phyloP scores from a whole-genome alignment of 2,113 vertebrate genomes.

The Tachuris rubrigastra region DNA sequence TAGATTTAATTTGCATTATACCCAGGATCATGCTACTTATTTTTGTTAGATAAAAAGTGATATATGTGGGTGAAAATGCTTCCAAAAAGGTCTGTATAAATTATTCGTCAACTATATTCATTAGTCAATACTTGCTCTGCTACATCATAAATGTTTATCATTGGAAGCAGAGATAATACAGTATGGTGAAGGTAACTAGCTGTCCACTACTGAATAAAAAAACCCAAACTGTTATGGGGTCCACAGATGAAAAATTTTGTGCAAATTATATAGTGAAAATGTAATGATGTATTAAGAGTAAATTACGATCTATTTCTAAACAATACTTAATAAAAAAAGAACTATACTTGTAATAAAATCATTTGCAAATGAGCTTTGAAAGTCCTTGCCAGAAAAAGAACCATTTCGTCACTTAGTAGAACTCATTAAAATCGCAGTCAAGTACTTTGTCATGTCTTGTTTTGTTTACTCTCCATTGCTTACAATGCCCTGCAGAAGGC shows the following conservation, averaged over 20 bases:
- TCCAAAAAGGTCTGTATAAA: background rate
- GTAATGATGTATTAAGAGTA: background rate
- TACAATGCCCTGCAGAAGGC: background rate
- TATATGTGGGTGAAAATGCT: background rate
- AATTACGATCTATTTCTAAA: background rate
- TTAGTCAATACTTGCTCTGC: background rate
- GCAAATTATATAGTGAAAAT: background rate
- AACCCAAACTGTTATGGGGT: background rate
- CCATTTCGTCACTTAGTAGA: background rate
- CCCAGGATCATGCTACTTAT: background rate
- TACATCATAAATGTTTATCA: background rate
- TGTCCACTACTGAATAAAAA: background rate
- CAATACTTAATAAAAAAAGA: background rate
- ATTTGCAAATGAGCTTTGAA: background rate
- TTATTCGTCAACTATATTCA: background rate
- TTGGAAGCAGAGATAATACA: background rate
- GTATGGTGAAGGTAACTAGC: background rate
- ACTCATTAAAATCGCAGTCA: slow-evolving; percentile 26
- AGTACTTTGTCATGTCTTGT: background rate
- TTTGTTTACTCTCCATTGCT: slow-evolving; percentile 13
- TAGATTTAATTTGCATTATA: background rate
- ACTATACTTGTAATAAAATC: background rate
- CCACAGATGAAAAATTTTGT: background rate
- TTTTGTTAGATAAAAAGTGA: background rate
- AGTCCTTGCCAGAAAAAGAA: background rate